phyloP scores from a whole-genome alignment of 2,888 invertebrate species.

The Ophraella communa region DNA sequence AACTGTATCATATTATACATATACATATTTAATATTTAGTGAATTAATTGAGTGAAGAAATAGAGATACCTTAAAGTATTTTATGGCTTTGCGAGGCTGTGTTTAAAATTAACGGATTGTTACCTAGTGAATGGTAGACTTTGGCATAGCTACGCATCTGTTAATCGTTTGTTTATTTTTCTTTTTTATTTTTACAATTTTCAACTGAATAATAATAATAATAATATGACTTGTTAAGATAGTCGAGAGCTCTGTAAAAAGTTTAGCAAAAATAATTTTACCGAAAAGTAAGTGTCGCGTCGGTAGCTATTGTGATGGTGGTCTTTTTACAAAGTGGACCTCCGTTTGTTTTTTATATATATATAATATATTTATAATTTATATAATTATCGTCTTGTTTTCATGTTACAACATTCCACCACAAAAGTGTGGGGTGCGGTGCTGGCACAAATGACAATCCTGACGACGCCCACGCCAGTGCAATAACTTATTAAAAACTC shows the following conservation, averaged over 20 bases:
- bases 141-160: slow-evolving; percentile 56
- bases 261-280: slow-evolving; percentile 53
- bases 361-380: slow-evolving; percentile 58
- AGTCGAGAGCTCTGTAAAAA: slow-evolving; percentile 55
- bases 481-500: slow-evolving; percentile 58
- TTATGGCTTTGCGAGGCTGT: slow-evolving; percentile 67
- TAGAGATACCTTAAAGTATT: slow-evolving; percentile 63
- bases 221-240: slow-evolving; percentile 48
- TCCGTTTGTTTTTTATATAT: slow-evolving; percentile 56
- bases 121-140: slow-evolving; percentile 53
- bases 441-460: slow-evolving; percentile 58
- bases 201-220: slow-evolving; percentile 20
- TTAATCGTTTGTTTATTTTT: slow-evolving; percentile 48
- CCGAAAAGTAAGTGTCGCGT: slow-evolving; percentile 55
- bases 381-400: slow-evolving; percentile 57
- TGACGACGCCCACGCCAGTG: slow-evolving; percentile 56
- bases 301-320: slow-evolving; percentile 60
- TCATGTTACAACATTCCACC: slow-evolving; percentile 54
- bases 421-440: slow-evolving; percentile 56
- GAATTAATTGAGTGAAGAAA: slow-evolving; percentile 47
- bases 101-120: slow-evolving; percentile 62
- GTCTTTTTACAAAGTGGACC: slow-evolving; percentile 40
- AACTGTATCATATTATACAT: slow-evolving; percentile 48
- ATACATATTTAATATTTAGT: slow-evolving; percentile 47
- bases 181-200: slow-evolving; percentile 25